Evolutionary conservation across 2,797 vertebrate species (phyloP).

Genomic region (Intellagama lesueurii): DNA sequence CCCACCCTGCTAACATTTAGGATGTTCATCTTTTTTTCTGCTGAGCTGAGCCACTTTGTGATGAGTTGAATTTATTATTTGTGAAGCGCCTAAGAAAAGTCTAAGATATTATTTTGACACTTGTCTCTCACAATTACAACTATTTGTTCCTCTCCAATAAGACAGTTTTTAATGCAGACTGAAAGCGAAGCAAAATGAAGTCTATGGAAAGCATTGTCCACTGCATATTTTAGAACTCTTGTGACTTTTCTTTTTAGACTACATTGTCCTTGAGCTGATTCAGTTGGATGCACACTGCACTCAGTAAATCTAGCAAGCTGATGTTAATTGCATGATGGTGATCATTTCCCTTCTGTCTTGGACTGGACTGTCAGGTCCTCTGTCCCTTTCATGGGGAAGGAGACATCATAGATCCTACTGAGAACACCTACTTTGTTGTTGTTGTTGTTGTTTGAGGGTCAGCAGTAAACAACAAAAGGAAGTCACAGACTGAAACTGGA

Average conservation of each 20-base stretch:
- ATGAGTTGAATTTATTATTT: background rate
- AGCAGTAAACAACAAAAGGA: too few species aligned
- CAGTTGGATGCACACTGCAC: background rate
- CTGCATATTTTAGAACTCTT: conserved; percentile 8
- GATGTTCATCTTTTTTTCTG: background rate
- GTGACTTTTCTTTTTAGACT: background rate
- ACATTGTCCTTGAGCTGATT: background rate
- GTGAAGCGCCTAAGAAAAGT: background rate
- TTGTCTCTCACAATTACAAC: conserved; percentile 44
- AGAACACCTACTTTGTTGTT: too few species aligned
- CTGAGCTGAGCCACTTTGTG: background rate
- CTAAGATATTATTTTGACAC: conserved; percentile 12
- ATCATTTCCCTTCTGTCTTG: background rate
- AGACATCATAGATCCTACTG: too few species aligned
- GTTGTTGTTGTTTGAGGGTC: too few species aligned
- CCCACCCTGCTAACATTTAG: background rate
- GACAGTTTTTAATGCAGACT: conserved; percentile 1
- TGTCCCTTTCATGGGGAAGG: too few species aligned
- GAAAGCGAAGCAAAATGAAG: conserved; percentile 15
- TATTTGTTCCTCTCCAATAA: background rate
- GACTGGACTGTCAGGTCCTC: too few species aligned
- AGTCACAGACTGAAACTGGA: too few species aligned
- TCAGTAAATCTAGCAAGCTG: background rate
- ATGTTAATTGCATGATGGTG: background rate
- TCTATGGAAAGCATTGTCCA: background rate